Conservation (phyloP, 2,888 invertebrate species). For the Phengaris arion region DNA sequence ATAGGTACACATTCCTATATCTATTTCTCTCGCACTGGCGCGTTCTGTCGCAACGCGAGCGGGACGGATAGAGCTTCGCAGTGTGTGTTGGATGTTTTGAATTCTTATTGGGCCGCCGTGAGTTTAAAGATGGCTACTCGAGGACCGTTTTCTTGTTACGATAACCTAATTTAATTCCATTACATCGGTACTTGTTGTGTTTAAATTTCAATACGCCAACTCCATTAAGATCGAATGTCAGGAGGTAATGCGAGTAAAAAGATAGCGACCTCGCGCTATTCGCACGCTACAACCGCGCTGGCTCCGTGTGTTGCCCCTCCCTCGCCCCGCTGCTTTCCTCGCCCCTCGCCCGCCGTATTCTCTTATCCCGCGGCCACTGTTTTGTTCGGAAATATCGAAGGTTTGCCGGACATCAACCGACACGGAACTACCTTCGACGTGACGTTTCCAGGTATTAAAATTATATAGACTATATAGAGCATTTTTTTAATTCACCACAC, state of each 20-base stretch:
- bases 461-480: conserved; percentile 41
- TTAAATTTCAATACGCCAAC: conserved; percentile 73
- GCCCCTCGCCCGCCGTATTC: conserved; percentile 39
- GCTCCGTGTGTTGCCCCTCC: conserved; percentile 30
- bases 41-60: conserved; percentile 44
- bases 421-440: conserved; percentile 75
- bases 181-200: conserved; percentile 66
- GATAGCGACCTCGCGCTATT: conserved; percentile 69
- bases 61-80: conserved; percentile 56
- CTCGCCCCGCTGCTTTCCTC: conserved; percentile 39
- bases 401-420: conserved; percentile 75
- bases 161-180: conserved; percentile 76
- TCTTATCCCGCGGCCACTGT: conserved; percentile 55
- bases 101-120: conserved; percentile 73
- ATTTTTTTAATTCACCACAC: conserved; percentile 17
- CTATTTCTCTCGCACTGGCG: conserved; percentile 58
- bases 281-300: conserved; percentile 49
- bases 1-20: conserved; percentile 63
- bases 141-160: conserved; percentile 73
- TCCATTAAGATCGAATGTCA: conserved; percentile 76
- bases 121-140: conserved; percentile 75
- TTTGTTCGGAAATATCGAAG: conserved; percentile 74
- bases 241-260: conserved; percentile 71
- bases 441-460: conserved; percentile 64
- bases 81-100: conserved; percentile 60